Evolutionary conservation across 53 echinoderm and acorn worm species (phyloP), one percentile per base, ranked within the genome.

Genomic region (Mesocentrotus franciscanus): DNA sequence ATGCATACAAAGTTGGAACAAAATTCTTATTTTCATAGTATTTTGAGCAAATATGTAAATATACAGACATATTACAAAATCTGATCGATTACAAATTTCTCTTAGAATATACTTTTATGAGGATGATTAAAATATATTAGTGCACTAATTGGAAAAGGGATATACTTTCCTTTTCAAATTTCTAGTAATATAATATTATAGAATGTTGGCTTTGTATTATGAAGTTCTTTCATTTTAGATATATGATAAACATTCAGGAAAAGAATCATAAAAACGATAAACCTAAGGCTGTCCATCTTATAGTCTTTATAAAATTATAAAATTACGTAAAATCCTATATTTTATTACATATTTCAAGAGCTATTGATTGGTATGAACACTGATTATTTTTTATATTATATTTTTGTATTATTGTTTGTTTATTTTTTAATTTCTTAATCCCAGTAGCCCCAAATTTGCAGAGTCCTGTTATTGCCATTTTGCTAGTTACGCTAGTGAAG

Each of bases 381-480:
- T 13, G 49, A 78, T 78, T 30, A 68, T 76, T 75, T 76, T 33
- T 13, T 30, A 33, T 76, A 14, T 33, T 33, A 15, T 81, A 42
- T 74, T 74, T 16, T 62, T 32, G 49, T 49, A 49, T 74, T 74
- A 32, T 42, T 81, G 15, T 81, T 58, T 17, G 36, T 20, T 87
- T 87, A 27, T 58, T 87, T 27, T 17, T 87, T 87, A n/a, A 14
- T 78, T 39, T 29, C 20, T 76, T 0, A 0, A 81, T 81, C 81
- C 81, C 22, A 33, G 0, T 57, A 58, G 87, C 58, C 58, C 87
- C 57, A 16, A 58, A 57, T 87, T 20, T 27, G 29, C 87, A 57
- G 87, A 87, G n/a, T 87, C 57, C 9, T 87, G 2, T n/a, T 87
- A 58, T 84, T 58, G 87, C 87, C 87, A 58, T 16, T 85, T 87